A percentile compares a stretch with the other conserved stretches of the same genome.
These are phyloP conservation scores for Choloepus didactylus DNA, from an alignment of 2,797 vertebrate species.

Conservation along the genomic window DNA sequence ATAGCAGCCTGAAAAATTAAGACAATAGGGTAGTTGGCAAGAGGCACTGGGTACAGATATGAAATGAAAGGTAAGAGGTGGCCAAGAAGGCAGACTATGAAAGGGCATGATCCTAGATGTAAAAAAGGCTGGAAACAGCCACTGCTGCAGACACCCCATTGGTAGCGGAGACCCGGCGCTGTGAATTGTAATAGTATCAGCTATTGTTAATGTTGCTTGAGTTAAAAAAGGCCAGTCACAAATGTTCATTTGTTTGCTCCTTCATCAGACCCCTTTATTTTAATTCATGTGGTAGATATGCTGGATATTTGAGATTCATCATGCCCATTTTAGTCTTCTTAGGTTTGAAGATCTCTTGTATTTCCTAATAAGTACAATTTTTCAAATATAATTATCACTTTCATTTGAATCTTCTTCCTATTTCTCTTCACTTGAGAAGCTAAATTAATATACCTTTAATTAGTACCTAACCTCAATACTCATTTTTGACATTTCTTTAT, in stretches of 20 bases:
- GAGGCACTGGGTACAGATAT: background rate
- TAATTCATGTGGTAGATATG: background rate
- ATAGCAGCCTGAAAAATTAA: too few relatives aligned
- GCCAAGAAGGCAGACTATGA: background rate
- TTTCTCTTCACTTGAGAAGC: background rate
- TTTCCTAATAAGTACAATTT: background rate
- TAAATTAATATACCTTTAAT: background rate
- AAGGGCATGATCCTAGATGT: background rate
- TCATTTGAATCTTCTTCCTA: background rate
- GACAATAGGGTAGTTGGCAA: background rate
- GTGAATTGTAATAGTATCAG: too few relatives aligned
- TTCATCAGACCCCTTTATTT: background rate
- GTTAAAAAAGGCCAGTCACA: background rate
- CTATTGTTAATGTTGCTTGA: background rate
- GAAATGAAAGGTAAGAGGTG: background rate
- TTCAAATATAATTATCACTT: conserved; percentile 2
- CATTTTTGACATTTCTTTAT: background rate
- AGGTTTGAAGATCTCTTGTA: conserved; percentile 21
- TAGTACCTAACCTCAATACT: background rate
- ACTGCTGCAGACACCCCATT: background rate
- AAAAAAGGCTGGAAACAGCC: background rate
- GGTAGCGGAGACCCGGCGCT: too few relatives aligned
- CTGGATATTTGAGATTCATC: background rate
- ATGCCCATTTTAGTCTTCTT: background rate
- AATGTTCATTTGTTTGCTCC: background rate